Evolutionary conservation across 1,140 invertebrate genomes (phyloP), one percentile per base, ranked within the genome.

Genomic region (Oedothorax gibbosus): DNA sequence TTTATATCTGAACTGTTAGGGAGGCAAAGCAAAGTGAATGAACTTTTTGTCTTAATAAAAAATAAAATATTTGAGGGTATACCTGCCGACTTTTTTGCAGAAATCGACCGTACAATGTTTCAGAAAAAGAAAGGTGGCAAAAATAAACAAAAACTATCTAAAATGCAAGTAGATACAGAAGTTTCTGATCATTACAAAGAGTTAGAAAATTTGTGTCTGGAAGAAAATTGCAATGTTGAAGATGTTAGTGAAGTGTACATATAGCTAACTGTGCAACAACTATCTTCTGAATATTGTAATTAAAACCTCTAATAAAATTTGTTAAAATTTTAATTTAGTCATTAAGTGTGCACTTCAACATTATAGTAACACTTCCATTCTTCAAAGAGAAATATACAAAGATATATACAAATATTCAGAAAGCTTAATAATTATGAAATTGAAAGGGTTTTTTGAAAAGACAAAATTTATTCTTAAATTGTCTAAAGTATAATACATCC

Each of bases 1-100:
- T 86, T 84, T 53, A 56, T 86, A 50, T 60, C 80, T 0, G 81
- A 83, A 73, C n/a, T 84, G 3, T 57, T 86, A 14, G 86, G 86
- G 2, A 73, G 66, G 15, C 11, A 50, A 53, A 79, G 73, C 14
- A 54, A 1, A 14, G 54, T 82, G 35, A 35, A 56, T 7, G 21
- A n/a, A n/a, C n/a, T 86, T 12, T 86, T 80, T 50, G 10, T 60
- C 4, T 21, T 4, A 49, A 10, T 86, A 6, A 75, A 66, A 12
- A 14, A 15, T n/a, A 71, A 69, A 78, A 68, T 85, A 10, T 53
- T 69, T 18, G 15, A 51, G 18, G 62, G 62, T 69, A 53, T 85
- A 8, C 18, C 53, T 14, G 10, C 0, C 8, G 75, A 72, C 14
- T 71, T 21, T 12, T 51, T 62, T 8, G 18, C 57, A 68, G 60